These are phyloP conservation scores for Melozone crissalis DNA, from an alignment of 2,113 vertebrate species.

Conservation along the genomic window DNA sequence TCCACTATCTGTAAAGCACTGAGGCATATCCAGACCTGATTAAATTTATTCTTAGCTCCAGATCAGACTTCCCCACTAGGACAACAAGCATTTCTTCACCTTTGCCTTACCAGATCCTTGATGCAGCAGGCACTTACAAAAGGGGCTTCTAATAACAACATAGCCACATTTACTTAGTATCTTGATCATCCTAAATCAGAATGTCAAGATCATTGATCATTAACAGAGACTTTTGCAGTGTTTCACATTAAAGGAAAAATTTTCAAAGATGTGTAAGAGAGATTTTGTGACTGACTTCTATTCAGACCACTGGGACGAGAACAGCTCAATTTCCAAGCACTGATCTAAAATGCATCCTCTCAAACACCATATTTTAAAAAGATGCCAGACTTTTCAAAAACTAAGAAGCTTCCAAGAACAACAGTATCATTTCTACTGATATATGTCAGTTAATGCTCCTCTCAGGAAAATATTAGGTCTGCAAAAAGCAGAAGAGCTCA, in stretches of 20 bases:
- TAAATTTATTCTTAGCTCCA: conserved; percentile 33
- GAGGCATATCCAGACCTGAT: conserved; percentile 48
- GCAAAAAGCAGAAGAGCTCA: not conserved
- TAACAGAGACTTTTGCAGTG: not conserved
- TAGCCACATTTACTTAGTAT: not conserved
- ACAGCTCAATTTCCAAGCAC: not conserved
- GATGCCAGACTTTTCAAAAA: not conserved
- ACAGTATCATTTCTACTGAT: not conserved
- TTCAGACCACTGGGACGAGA: conserved; percentile 8
- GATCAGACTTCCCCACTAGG: not conserved
- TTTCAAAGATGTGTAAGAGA: not conserved
- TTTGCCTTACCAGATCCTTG: conserved; percentile 4
- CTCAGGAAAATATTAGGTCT: not conserved
- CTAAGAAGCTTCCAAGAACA: not conserved
- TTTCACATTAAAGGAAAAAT: not conserved
- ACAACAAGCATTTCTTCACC: not conserved
- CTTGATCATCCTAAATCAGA: conserved; percentile 46
- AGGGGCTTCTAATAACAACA: not conserved
- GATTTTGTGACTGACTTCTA: conserved; percentile 17
- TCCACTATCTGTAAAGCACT: conserved; percentile 19
- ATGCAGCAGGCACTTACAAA: not conserved
- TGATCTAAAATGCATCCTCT: conserved; percentile 9
- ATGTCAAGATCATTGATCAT: not conserved
- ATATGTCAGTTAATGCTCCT: not conserved
- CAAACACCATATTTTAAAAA: not conserved